Evolutionary conservation across 1,140 invertebrate genomes (phyloP).

Genomic region (Rhizoglyphus robini): DNA sequence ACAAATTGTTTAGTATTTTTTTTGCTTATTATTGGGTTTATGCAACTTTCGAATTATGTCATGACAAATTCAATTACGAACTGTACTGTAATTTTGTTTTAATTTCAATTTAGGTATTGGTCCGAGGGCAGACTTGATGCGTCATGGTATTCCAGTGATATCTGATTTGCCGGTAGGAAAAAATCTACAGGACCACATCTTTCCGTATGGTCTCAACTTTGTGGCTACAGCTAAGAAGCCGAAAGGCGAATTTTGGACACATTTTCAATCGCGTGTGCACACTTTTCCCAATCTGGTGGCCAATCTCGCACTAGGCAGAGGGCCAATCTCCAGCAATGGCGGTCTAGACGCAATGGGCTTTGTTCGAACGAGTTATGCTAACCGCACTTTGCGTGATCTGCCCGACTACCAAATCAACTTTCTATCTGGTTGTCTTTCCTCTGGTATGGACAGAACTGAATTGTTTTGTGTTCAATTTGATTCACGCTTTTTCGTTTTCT

Average conservation of each 20-base stretch:
- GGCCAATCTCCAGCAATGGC: neutral
- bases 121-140: conserved; percentile 4
- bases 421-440: neutral
- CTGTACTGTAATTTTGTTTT: neutral
- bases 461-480: neutral
- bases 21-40: too few species aligned
- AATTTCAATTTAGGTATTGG: neutral
- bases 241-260: neutral
- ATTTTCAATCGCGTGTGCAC: neutral
- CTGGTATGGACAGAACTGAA: neutral
- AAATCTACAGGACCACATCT: conserved; percentile 45
- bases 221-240: neutral
- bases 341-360: conserved; percentile 49
- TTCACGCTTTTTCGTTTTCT: neutral
- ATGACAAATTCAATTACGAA: too few species aligned
- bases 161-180: conserved; percentile 64
- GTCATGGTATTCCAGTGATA: conserved; percentile 29
- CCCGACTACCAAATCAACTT: neutral
- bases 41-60: too few species aligned
- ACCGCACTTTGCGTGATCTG: conserved; percentile 30
- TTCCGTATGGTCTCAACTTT: conserved; percentile 18
- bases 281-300: neutral
- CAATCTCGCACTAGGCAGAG: neutral
- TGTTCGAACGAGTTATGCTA: conserved; percentile 69
- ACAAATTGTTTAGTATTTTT: too few species aligned